These are phyloP conservation scores for Scylla paramamosain DNA, from an alignment of 1,140 invertebrate genomes.

Conservation along the genomic window DNA sequence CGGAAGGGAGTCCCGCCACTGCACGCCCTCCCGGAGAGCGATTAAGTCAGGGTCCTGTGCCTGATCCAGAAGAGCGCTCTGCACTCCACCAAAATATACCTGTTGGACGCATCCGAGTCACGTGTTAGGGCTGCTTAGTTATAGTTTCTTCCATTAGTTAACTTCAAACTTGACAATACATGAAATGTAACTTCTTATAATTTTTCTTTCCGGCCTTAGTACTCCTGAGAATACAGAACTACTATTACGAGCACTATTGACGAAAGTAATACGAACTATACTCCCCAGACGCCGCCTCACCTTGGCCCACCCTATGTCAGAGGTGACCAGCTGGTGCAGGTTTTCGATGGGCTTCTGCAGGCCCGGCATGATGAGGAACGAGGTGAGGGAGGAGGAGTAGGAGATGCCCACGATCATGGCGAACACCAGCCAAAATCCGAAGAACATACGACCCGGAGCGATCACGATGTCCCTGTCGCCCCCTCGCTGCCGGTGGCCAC, in stretches of 20 bases:
- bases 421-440: conserved; percentile 67
- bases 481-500: conserved; percentile 51
- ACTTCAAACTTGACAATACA: not conserved
- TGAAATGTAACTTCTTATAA: not conserved
- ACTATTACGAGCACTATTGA: too few species aligned
- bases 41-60: conserved; percentile 65
- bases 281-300: conserved; percentile 7
- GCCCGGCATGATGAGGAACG: conserved; percentile 74
- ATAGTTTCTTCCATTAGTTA: too few species aligned
- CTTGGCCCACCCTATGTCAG: conserved; percentile 74
- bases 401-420: conserved; percentile 74
- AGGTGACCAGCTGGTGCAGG: conserved; percentile 71
- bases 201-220: too few species aligned
- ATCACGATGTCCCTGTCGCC: conserved; percentile 35
- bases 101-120: not conserved
- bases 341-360: conserved; percentile 71
- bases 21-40: conserved; percentile 69
- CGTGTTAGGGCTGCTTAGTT: too few species aligned
- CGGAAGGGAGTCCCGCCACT: conserved; percentile 71
- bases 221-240: too few species aligned
- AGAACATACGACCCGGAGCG: conserved; percentile 63
- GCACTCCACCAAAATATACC: conserved; percentile 74
- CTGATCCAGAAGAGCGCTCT: conserved; percentile 72
- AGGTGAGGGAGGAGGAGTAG: conserved; percentile 75
- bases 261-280: too few species aligned